Base-by-base conservation (phyloP, 2,888 invertebrate genomes). In the Tetrapedia diversipes region DNA sequence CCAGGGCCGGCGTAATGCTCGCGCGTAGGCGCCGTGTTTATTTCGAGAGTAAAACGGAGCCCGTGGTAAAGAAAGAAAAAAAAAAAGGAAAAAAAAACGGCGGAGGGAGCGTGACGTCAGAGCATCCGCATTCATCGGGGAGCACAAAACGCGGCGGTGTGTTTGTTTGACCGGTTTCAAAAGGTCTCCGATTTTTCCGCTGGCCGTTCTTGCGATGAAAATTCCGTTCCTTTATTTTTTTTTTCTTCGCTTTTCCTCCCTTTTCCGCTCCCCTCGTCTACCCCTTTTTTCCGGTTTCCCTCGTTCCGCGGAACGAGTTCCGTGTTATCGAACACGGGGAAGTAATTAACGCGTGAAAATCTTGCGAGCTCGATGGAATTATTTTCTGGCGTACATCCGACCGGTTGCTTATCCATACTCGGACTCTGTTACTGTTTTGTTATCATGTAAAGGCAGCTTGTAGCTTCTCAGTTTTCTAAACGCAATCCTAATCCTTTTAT, bases 31-130 rank as follows among this genome's bases (percentile, higher is more conserved):
- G 45, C 27, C 54, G 54, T 19, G 49, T 77, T 77, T 78, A 41
- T 76, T 61, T 49, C 76, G 32, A 27, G 63, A 8, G n/a, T n/a
- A 56, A 69, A 61, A 37, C 27, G 64, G 47, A 47, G 47, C 24
- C 39, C 39, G 51, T n/a, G 43, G 64, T n/a, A n/a, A n/a, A n/a
- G n/a, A n/a, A n/a, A n/a, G n/a, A n/a, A n/a, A n/a, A n/a, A n/a
- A n/a, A n/a, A n/a, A n/a, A n/a, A n/a, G n/a, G n/a, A n/a, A n/a
- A n/a, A 34, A 59, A 64, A 54, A 59, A 65, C 60, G 45, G 47
- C 60, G 47, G 34, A 54, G 29, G n/a, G n/a, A 56, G 45, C 67
- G 37, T 60, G 71, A 73, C 75, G 65, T 73, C 75, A 66, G 74
- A 60, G 22, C 75, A 41, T 59, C 59, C 51, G 60, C 29, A 75